A percentile compares a stretch with the other conserved stretches of the same genome.
Evolutionary conservation across 2,888 invertebrate genomes (phyloP).

Genomic region (Hydriomena furcata): DNA sequence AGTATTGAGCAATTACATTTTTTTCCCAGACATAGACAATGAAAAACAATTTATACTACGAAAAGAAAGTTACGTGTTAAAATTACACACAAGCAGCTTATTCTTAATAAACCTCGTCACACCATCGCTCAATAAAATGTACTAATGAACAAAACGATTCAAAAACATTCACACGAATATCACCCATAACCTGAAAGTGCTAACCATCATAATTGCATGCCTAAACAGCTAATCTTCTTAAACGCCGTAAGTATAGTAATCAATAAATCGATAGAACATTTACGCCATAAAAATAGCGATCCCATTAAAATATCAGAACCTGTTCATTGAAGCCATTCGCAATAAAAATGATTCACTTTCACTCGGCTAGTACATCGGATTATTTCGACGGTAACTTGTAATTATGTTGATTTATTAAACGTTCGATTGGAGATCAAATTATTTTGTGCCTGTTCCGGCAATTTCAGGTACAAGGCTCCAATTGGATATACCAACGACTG

Average conservation of each 20-base stretch:
- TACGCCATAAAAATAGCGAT: slow-evolving; percentile 47
- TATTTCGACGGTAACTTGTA: slow-evolving; percentile 55
- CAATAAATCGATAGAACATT: slow-evolving; percentile 44
- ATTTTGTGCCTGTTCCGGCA: slow-evolving; percentile 17
- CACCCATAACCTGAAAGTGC: slow-evolving; percentile 22
- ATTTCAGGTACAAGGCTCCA: slow-evolving; percentile 6
- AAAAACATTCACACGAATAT: slow-evolving; percentile 13
- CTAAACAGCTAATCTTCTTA: slow-evolving; percentile 29
- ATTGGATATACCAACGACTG: not conserved
- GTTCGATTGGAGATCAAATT: slow-evolving; percentile 38
- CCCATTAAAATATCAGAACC: slow-evolving; percentile 51
- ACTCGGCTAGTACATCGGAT: slow-evolving; percentile 53
- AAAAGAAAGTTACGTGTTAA: slow-evolving; percentile 9
- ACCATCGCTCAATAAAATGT: slow-evolving; percentile 7
- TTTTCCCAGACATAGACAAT: too few relatives aligned
- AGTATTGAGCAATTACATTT: too few relatives aligned
- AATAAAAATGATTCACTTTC: slow-evolving; percentile 79
- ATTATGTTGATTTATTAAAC: slow-evolving; percentile 69
- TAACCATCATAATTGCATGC: slow-evolving; percentile 25
- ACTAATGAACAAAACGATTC: slow-evolving; percentile 21
- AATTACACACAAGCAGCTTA: slow-evolving; percentile 11
- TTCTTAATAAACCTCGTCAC: slow-evolving; percentile 15
- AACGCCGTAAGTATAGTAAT: slow-evolving; percentile 39
- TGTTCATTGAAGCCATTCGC: slow-evolving; percentile 67
- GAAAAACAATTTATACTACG: not conserved